A percentile compares a stretch with the other conserved stretches of the same genome.
Conservation (phyloP, 2,797 vertebrate genomes). For the Lepilemur ruficaudatus region DNA sequence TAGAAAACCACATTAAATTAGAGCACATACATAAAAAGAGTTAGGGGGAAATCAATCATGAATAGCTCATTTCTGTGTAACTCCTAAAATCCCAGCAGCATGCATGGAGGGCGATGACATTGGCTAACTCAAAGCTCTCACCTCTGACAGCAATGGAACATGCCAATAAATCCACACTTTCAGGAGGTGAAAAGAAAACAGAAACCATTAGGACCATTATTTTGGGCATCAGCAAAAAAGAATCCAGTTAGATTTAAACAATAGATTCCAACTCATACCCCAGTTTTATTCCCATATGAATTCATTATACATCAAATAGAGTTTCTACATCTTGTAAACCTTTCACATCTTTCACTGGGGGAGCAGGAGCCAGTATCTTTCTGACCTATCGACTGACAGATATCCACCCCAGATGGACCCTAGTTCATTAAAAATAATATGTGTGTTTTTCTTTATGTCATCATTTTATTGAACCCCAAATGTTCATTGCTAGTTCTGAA, state of each 20-base stretch:
- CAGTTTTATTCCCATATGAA: constrained; percentile 33
- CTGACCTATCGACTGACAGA: constrained; percentile 19
- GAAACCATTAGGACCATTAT: constrained; percentile 35
- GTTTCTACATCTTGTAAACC: background rate
- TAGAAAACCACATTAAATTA: constrained; percentile 69
- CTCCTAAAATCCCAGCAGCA: background rate
- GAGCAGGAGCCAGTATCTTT: background rate
- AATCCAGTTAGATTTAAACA: background rate
- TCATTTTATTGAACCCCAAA: constrained; percentile 45
- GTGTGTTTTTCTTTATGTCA: constrained; percentile 30
- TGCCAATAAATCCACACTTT: background rate
- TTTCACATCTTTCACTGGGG: constrained; percentile 20
- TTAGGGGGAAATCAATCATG: background rate
- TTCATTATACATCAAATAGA: constrained; percentile 49
- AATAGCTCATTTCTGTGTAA: constrained; percentile 23
- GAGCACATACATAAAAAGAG: background rate
- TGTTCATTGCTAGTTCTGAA: background rate
- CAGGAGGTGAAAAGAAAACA: constrained; percentile 18
- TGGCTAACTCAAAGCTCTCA: background rate
- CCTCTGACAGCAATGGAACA: background rate
- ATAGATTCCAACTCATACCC: background rate
- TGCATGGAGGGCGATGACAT: background rate
- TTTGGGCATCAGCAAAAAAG: constrained; percentile 2
- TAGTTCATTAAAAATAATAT: constrained; percentile 38
- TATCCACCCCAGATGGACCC: background rate